Conservation (phyloP, 2,888 invertebrate genomes). For the Amorpha juglandis region DNA sequence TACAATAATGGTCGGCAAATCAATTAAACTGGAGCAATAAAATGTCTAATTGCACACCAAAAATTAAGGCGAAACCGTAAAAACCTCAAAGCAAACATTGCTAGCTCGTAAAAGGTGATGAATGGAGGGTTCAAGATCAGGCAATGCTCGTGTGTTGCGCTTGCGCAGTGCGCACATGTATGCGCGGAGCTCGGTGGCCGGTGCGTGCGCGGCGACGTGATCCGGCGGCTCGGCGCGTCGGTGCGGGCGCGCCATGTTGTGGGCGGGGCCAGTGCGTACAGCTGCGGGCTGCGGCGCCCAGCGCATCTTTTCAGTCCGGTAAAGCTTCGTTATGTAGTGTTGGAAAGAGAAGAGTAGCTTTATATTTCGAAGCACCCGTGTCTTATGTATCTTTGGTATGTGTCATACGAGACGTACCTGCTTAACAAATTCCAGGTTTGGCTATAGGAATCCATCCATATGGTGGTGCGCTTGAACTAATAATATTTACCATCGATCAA, state of each 20-base stretch:
- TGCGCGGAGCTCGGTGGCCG: conserved; percentile 38
- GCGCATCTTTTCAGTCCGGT: conserved; percentile 52
- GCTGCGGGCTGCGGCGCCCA: conserved; percentile 41
- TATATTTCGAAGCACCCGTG: conserved; percentile 34
- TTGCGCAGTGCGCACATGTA: conserved; percentile 29
- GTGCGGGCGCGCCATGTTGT: conserved; percentile 69
- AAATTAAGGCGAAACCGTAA: conserved; percentile 76
- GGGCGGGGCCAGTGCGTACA: conserved; percentile 60
- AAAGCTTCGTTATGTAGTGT: conserved; percentile 47
- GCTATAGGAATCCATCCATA: background rate
- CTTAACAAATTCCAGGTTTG: conserved; percentile 26
- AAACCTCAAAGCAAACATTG: conserved; percentile 68
- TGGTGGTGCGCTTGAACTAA: conserved; percentile 12
- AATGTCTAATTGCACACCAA: conserved; percentile 64
- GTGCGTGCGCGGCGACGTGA: conserved; percentile 34
- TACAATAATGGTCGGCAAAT: conserved; percentile 53
- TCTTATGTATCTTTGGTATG: conserved; percentile 35
- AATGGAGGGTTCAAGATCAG: conserved; percentile 78
- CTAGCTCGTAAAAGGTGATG: conserved; percentile 74
- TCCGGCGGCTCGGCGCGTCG: conserved; percentile 38
- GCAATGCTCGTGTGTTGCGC: conserved; percentile 46
- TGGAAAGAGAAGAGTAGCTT: conserved; percentile 61
- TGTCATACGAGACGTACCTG: conserved; percentile 42
- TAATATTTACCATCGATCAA: background rate
- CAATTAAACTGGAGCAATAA: conserved; percentile 60